Evolutionary conservation across 2,888 invertebrate genomes (phyloP).

Genomic region (Latrodectus elegans): DNA sequence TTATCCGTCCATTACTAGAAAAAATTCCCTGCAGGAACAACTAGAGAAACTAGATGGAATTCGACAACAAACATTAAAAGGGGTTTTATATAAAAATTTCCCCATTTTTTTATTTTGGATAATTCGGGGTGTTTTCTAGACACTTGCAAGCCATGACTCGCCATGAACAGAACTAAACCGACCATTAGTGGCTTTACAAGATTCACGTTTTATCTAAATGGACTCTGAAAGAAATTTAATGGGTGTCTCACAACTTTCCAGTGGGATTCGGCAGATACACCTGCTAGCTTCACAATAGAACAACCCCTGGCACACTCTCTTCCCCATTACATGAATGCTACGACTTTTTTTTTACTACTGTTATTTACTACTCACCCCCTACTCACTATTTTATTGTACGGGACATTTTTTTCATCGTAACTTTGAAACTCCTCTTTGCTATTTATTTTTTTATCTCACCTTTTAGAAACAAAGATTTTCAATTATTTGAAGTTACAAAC

Average conservation of each 20-base stretch:
- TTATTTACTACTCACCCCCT: neutral
- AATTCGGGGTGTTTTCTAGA: conserved; percentile 56
- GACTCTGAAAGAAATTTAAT: conserved; percentile 62
- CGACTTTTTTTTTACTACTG: neutral
- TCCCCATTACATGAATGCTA: conserved; percentile 13
- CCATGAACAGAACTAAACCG: conserved; percentile 52
- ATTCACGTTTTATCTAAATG: conserved; percentile 64
- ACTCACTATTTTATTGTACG: conserved; percentile 4
- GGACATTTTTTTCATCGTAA: conserved; percentile 8
- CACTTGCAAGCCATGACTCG: conserved; percentile 46
- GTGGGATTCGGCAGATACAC: conserved; percentile 28
- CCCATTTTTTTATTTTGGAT: conserved; percentile 25
- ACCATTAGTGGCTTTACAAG: conserved; percentile 65
- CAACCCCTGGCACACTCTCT: conserved; percentile 15
- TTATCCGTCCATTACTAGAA: conserved; percentile 47
- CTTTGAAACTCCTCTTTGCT: neutral
- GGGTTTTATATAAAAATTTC: conserved; percentile 10
- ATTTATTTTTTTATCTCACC: neutral
- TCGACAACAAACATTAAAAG: conserved; percentile 25
- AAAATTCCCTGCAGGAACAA: neutral
- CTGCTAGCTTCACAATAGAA: conserved; percentile 57
- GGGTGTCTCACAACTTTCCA: conserved; percentile 32
- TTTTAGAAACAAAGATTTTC: neutral
- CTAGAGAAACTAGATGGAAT: conserved; percentile 6
- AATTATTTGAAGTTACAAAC: neutral